Evolutionary conservation across 64 coral and sea anemone species (phyloP), one percentile per base, ranked within the genome.

Genomic region (Montipora cactus): DNA sequence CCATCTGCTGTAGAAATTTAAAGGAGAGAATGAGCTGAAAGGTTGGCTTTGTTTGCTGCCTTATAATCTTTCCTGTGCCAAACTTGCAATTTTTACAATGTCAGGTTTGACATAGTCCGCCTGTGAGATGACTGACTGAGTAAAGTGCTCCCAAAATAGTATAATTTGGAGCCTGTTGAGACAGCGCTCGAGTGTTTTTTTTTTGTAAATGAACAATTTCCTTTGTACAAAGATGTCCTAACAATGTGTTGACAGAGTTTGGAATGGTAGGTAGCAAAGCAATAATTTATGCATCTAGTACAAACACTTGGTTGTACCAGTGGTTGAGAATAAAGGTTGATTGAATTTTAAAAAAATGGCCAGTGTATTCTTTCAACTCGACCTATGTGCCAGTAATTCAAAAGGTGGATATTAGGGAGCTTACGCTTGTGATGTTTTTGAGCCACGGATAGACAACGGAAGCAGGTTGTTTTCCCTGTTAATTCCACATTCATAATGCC

Each of bases 251-350:
- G 15, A 67, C 67, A 51, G 47, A 71, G 4, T 49, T 21, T 20
- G 21, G 1, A 72, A 51, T 19, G 16, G 12, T 49, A 51, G 55
- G 55, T 70, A 8, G 68, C 5, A 45, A 44, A 16, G 13, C 15
- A 44, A 37, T 37, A 37, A 11, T 83, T 67, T 44, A 15, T 4
- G 11, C 55, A 58, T 25, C 79, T 61, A 53, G 13, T 44, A 16
- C 15, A 8, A 52, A 59, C 9, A 15, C 12, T 13, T 81, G 81
- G 23, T 47, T 45, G 37, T 67, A 67, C 59, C 7, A 47, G 59
- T 49, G 58, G 48, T 70, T 50, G 58, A 8, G 44, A 83, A 83
- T 83, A 78, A 78, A 75, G 11, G 73, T n/a, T 25, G 73, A 5
- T 13, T 13, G 22, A 37, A 22, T 16, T 11, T 2, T 49, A 14